Percentiles rank a stretch among this genome's conserved stretches.
Conservation (phyloP, 2,797 vertebrate genomes). For the Urophycis tenuis region DNA sequence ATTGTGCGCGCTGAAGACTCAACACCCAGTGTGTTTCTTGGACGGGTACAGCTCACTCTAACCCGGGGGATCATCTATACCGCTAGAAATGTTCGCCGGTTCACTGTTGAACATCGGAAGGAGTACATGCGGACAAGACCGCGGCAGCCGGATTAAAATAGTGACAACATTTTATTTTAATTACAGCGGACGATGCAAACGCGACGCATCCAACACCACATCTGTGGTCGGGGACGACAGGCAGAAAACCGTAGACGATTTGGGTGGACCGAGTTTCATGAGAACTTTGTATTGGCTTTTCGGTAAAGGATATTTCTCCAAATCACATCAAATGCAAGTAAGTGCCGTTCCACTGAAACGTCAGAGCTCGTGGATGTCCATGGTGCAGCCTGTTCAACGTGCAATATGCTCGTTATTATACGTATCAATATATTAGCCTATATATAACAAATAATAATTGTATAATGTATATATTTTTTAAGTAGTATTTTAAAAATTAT, state of each 20-base stretch:
- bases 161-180: background rate
- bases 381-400: no score
- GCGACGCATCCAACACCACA: constrained; percentile 22
- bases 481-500: background rate
- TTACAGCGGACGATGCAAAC: background rate
- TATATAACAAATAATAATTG: no score
- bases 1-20: background rate
- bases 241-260: constrained; percentile 58
- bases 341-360: constrained; percentile 13
- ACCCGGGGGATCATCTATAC: background rate
- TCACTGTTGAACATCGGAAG: background rate
- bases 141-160: background rate
- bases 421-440: no score
- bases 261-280: constrained; percentile 61
- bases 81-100: background rate
- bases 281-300: constrained; percentile 68
- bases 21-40: background rate
- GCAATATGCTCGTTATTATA: no score
- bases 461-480: background rate
- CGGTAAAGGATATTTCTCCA: constrained; percentile 65
- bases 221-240: constrained; percentile 18
- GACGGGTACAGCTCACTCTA: background rate
- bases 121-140: background rate
- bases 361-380: background rate
- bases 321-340: constrained; percentile 69